Base-by-base conservation (phyloP, 23 tunicate genomes). In the Styela plicata region DNA sequence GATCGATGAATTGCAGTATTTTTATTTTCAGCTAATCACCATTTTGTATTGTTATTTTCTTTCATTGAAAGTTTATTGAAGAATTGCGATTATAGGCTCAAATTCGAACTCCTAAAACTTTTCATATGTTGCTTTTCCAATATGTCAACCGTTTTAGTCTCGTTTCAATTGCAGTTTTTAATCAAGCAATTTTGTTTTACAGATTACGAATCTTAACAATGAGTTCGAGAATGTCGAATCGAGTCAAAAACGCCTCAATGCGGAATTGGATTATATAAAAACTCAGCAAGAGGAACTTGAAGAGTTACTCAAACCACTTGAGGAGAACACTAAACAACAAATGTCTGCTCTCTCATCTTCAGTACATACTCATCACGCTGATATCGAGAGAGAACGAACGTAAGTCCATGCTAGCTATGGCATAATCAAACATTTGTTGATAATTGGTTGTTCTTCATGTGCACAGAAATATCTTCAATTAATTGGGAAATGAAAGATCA, bases 341-440 rank as follows among this genome's bases (percentile, higher is more conserved):
- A 62, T 82, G 65, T 20, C 89, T 2, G 75, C 90, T 26, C 85
- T 83, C 34, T 34, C 85, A 64, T 83, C 89, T 29, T 88, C 98
- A 17, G 81, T 93, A 13, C 98, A 93, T 63, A 88, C 98, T 2
- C 98, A 93, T 80, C 98, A 93, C 64, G 98, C 98, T 53, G 98
- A 93, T 74, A 36, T 93, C 20, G 93, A 93, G 81, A 77, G 98
- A 64, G 98, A 93, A 71, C 52, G 88, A 88, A 93, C 98, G 98
- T 93, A 74, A 80, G 89, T 73, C 34, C 5, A 5, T 44, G 57
- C 7, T 5, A 44, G 13, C 57, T 44, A 44, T 44, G 13, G 7
- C 57, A 5, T n/a, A n/a, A n/a, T n/a, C n/a, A n/a, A n/a, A n/a
- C n/a, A n/a, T n/a, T n/a, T n/a, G n/a, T n/a, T n/a, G n/a, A n/a